phyloP scores from a whole-genome alignment of 1,140 invertebrate species.

The Nylanderia fulva region DNA sequence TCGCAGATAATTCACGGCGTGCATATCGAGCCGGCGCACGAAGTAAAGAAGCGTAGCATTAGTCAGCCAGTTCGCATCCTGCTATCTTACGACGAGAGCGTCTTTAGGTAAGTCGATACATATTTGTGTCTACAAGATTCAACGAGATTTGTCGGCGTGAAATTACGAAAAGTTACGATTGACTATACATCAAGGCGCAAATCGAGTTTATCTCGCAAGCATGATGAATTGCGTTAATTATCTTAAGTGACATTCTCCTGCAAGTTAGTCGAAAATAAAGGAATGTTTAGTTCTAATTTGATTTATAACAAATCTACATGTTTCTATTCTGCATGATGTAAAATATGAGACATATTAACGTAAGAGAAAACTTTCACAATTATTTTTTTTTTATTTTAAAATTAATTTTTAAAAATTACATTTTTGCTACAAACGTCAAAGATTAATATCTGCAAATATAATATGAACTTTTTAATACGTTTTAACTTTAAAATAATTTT shows the following conservation, averaged over 20 bases:
- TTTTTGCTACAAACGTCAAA: background rate
- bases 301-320: background rate
- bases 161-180: conserved; percentile 43
- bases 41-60: conserved; percentile 93
- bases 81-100: conserved; percentile 95
- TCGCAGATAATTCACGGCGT: conserved; percentile 93
- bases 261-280: conserved; percentile 44
- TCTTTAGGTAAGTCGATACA: conserved; percentile 90
- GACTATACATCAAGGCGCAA: conserved; percentile 26
- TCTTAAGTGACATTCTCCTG: conserved; percentile 47
- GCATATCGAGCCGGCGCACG: conserved; percentile 91
- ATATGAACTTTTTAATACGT: background rate
- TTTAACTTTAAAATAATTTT: background rate
- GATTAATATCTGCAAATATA: background rate
- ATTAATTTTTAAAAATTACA: background rate
- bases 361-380: background rate
- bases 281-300: conserved; percentile 18
- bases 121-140: background rate
- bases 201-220: conserved; percentile 26
- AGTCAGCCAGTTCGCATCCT: conserved; percentile 95
- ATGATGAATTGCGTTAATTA: conserved; percentile 41
- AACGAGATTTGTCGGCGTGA: conserved; percentile 2
- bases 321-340: background rate
- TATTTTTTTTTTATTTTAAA: background rate
- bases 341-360: background rate